Evolutionary conservation across 2,888 invertebrate species (phyloP).

Genomic region (Azorinus chamasolen): DNA sequence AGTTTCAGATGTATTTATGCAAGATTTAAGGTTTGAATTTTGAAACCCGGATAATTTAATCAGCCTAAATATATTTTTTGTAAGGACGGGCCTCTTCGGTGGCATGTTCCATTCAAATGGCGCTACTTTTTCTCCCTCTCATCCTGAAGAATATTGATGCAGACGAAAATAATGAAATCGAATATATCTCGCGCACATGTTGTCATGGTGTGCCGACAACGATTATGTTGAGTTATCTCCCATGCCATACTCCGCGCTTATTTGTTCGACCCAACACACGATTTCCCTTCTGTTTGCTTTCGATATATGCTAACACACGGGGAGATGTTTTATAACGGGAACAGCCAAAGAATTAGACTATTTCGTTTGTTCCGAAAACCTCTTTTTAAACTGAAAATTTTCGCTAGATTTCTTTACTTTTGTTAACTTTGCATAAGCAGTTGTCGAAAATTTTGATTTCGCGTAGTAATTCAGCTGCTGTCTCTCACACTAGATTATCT

Average conservation of each 20-base stretch:
- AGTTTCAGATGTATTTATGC: too few species aligned
- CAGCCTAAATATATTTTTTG: too few species aligned
- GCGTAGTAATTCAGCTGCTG: conserved; percentile 54
- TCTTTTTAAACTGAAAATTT: conserved; percentile 11
- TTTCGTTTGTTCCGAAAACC: conserved; percentile 33
- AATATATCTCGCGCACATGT: conserved; percentile 34
- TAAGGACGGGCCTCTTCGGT: too few species aligned
- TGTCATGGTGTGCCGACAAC: conserved; percentile 61
- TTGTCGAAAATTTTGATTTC: conserved; percentile 29
- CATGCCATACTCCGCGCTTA: conserved; percentile 58
- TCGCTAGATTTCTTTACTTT: background rate
- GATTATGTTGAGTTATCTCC: conserved; percentile 64
- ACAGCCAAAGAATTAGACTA: conserved; percentile 72
- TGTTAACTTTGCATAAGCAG: background rate
- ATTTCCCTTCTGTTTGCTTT: conserved; percentile 44
- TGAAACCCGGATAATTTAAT: too few species aligned
- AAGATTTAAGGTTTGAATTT: too few species aligned
- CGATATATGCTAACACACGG: conserved; percentile 67
- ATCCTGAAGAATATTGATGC: conserved; percentile 20
- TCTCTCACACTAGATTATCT: conserved; percentile 60
- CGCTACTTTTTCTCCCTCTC: too few species aligned
- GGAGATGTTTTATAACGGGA: conserved; percentile 84
- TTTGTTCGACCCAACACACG: conserved; percentile 52
- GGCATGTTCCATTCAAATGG: too few species aligned
- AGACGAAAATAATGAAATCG: conserved; percentile 33